Evolutionary conservation across 2,888 invertebrate species (phyloP).

Genomic region (Ochropacha duplaris): DNA sequence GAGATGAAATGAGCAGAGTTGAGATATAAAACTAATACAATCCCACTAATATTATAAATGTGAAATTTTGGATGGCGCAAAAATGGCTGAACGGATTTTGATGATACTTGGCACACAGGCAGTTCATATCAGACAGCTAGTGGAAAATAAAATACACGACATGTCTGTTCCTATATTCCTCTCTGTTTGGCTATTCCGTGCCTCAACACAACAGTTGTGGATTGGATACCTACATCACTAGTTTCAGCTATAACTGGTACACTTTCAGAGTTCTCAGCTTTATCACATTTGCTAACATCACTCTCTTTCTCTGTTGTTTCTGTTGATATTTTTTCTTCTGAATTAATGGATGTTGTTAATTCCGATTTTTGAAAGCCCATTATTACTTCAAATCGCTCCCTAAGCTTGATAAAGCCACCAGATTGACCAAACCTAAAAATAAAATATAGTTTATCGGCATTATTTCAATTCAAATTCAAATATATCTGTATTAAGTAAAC

Average conservation of each 20-base stretch:
- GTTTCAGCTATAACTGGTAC: conserved; percentile 52
- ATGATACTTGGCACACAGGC: no score
- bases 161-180: neutral
- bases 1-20: neutral
- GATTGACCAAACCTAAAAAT: conserved; percentile 90
- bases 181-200: neutral
- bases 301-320: conserved; percentile 69
- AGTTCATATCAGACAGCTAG: no score
- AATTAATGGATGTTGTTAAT: conserved; percentile 62
- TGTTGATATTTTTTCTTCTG: conserved; percentile 68
- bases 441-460: no score
- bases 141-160: no score
- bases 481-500: no score
- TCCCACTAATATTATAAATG: no score
- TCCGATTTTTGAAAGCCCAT: conserved; percentile 82
- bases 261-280: conserved; percentile 49
- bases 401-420: conserved; percentile 93
- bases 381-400: conserved; percentile 91
- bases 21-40: no score
- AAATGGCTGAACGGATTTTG: no score
- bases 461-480: no score
- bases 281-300: conserved; percentile 55
- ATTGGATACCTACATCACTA: conserved; percentile 58
- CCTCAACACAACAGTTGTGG: neutral
- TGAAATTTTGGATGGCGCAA: no score